Conservation (phyloP, 1,140 invertebrate genomes). For the Contarinia nasturtii region DNA sequence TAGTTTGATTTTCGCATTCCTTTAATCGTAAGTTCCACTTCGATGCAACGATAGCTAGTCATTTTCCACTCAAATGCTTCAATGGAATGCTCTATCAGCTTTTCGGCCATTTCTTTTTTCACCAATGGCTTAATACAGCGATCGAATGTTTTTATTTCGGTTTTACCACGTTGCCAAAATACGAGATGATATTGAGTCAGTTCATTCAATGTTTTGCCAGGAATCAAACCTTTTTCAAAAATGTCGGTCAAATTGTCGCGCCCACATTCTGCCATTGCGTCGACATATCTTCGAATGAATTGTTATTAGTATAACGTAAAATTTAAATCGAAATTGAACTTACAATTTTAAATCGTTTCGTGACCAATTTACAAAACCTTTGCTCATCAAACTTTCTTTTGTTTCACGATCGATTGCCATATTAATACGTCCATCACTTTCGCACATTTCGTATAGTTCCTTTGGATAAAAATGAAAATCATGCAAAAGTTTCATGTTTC, state of each 20-base stretch:
- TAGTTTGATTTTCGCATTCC: slow-evolving; percentile 96
- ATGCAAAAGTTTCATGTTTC: slow-evolving; percentile 96
- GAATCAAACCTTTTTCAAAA: slow-evolving; percentile 96
- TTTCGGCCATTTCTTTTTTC: slow-evolving; percentile 89
- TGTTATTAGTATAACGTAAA: too few species aligned
- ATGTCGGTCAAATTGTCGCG: slow-evolving; percentile 92
- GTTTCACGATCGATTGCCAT: slow-evolving; percentile 75
- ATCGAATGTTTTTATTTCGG: slow-evolving; percentile 87
- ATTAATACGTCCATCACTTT: slow-evolving; percentile 98
- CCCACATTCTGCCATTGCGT: slow-evolving; percentile 99
- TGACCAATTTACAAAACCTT: slow-evolving; percentile 93
- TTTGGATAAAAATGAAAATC: slow-evolving; percentile 99
- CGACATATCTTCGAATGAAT: slow-evolving; percentile 96
- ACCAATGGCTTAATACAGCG: slow-evolving; percentile 89
- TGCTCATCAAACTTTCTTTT: slow-evolving; percentile 70
- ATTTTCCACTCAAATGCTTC: slow-evolving; percentile 75
- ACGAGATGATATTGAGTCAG: slow-evolving; percentile 89
- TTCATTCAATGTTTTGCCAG: slow-evolving; percentile 94
- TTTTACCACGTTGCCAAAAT: slow-evolving; percentile 94
- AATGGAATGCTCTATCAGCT: slow-evolving; percentile 86
- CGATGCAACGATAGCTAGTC: slow-evolving; percentile 89
- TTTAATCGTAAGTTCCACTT: slow-evolving; percentile 92
- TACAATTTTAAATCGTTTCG: slow-evolving; percentile 96
- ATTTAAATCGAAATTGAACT: too few species aligned
- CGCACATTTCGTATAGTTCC: slow-evolving; percentile 87